phyloP scores from a whole-genome alignment of 2,113 vertebrate species.

The Dolichotis patagonum region DNA sequence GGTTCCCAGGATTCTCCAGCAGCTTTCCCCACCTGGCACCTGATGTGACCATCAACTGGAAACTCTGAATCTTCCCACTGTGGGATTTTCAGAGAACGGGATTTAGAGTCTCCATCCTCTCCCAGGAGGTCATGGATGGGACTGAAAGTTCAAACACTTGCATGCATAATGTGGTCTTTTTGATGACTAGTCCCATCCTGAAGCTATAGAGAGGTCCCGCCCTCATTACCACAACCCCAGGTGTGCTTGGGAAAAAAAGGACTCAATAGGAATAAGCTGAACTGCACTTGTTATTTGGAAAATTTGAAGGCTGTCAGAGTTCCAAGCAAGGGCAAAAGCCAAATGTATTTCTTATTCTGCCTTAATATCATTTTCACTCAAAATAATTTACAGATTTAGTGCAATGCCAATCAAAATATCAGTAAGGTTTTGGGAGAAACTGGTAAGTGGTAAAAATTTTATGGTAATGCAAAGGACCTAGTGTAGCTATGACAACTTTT shows the following conservation, averaged over 20 bases:
- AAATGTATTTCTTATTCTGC: background rate
- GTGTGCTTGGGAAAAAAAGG: background rate
- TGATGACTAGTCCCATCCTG: no score
- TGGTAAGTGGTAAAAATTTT: background rate
- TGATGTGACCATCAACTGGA: background rate
- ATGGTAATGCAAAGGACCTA: background rate
- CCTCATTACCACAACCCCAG: background rate
- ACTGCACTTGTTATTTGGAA: background rate
- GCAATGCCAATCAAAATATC: background rate
- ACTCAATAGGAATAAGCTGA: background rate
- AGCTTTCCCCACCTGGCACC: accelerated
- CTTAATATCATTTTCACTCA: background rate
- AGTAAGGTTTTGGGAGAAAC: background rate
- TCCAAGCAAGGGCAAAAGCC: background rate
- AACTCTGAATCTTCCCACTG: background rate
- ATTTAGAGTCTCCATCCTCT: background rate
- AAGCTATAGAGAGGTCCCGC: background rate
- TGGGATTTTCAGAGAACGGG: background rate
- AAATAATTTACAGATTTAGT: background rate
- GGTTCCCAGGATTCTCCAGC: background rate
- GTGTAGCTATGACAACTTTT: background rate
- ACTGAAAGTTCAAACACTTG: background rate
- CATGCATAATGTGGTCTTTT: background rate
- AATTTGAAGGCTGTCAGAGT: background rate
- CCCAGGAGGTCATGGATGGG: background rate